Percentiles rank a stretch among this genome's conserved stretches.
Evolutionary conservation across 2,888 invertebrate genomes (phyloP).

Genomic region (Pseudoips prasinana): DNA sequence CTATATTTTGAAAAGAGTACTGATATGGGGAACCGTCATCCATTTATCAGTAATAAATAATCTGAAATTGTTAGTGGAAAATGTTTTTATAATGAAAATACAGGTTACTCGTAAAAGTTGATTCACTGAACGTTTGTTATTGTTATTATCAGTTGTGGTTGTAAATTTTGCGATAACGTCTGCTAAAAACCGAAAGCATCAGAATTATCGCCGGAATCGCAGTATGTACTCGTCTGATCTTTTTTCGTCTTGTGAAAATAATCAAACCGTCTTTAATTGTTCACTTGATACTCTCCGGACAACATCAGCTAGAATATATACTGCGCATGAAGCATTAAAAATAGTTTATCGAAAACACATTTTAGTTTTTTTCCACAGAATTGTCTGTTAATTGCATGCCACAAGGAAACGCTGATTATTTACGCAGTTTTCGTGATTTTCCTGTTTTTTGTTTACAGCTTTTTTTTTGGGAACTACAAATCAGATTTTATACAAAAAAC

Average conservation of each 20-base stretch:
- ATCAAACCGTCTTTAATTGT: constrained; percentile 63
- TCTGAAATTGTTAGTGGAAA: neutral
- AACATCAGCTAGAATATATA: constrained; percentile 44
- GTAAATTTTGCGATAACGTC: constrained; percentile 25
- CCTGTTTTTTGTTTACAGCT: constrained; percentile 18
- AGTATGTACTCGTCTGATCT: constrained; percentile 46
- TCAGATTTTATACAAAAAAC: too few relatives aligned
- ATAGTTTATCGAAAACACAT: constrained; percentile 50
- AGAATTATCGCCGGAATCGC: constrained; percentile 14
- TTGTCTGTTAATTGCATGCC: constrained; percentile 11
- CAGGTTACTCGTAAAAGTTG: constrained; percentile 14
- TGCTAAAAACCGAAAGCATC: constrained; percentile 6
- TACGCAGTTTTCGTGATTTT: constrained; percentile 19
- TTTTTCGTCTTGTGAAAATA: constrained; percentile 61
- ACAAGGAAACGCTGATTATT: constrained; percentile 17
- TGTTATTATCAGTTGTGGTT: constrained; percentile 14
- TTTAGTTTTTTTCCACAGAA: constrained; percentile 27
- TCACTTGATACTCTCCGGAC: constrained; percentile 54
- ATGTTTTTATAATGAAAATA: constrained; percentile 3
- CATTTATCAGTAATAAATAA: constrained; percentile 7
- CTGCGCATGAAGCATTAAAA: constrained; percentile 49
- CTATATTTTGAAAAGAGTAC: constrained; percentile 2
- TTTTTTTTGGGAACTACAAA: too few relatives aligned
- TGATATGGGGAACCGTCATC: constrained; percentile 11
- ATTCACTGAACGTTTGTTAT: constrained; percentile 16